Evolutionary conservation across 2,113 vertebrate genomes (phyloP), one percentile per base, ranked within the genome.

Genomic region (Eurystomus gularis): DNA sequence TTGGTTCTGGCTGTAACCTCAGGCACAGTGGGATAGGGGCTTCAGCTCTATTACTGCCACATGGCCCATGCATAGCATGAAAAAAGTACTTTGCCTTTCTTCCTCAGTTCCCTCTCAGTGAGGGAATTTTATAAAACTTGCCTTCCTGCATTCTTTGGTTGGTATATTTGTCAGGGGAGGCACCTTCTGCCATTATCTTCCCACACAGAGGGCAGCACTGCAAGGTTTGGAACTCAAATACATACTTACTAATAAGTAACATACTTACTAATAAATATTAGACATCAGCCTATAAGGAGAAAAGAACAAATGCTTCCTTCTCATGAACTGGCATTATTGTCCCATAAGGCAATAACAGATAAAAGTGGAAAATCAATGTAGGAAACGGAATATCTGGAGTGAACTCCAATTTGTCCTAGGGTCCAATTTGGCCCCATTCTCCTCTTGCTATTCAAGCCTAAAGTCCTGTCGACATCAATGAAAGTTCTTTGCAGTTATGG

Each of bases 401-500:
- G 82, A 96, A 82, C 57, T 94, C 91, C 77, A 65, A 28, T 96
- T 96, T 95, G 83, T 96, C 88, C 85, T 40, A 4, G 52, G 42
- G 61, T 66, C 94, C 8, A 3, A 95, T 72, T 65, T 94, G 65
- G 31, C 81, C 42, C 80, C 87, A 89, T 95, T 94, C 86, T 96
- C 42, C n/a, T 87, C 70, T 64, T 95, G 52, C 80, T 94, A 91
- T 94, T 96, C 83, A 94, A 89, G 37, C n/a, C 33, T 42, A 6
- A 69, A 88, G 61, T 70, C 83, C 73, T 80, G 77, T 93, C 2
- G 0, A 89, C 94, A 94, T 96, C 94, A 96, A 52, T 94, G 81
- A 72, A 71, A 94, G 49, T 46, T 93, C 88, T 86, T 91, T 87
- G 83, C 81, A 94, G 94, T 95, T 96, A 95, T 52, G 69, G 90